Evolutionary conservation across 2,888 invertebrate species (phyloP), one percentile per base, ranked within the genome.

Genomic region (Agrotis puta): DNA sequence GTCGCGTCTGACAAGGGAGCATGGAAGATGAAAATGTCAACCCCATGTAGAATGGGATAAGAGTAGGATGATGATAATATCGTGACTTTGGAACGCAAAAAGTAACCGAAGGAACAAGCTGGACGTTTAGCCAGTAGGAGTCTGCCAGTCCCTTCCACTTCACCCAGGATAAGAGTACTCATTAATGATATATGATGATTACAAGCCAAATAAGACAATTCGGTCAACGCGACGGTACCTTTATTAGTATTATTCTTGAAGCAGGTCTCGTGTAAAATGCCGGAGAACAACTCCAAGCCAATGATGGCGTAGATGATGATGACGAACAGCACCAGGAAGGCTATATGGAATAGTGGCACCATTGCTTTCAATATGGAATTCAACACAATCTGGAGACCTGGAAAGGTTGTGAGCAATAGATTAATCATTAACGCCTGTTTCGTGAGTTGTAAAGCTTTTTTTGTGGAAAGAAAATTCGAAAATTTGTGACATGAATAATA

Each of bases 291-390:
- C 96, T 99, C 99, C 91, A 99, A 97, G 74, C 99, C 99, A 90
- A 99, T 99, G 94, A 99, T 99, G 88, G 99, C 99, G 96, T 99
- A 99, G 95, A 99, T 99, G 94, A 99, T 99, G 94, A 99, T 99
- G 92, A 99, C 99, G 96, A 99, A 99, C 83, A 99, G 97, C 92
- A 99, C 99, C 93, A 99, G 97, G 90, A 99, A 98, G 89, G 99
- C 99, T 94, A 99, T 99, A 97, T 99, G 99, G 95, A 99, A 97
- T 95, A 99, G 97, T 92, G 99, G 99, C 96, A 99, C 98, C 99
- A 99, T 99, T 91, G 99, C 99, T 96, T 99, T 98, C 88, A 99
- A 97, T 96, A 99, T 99, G 83, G 99, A 99, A 96, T 99, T 99
- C 92, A 99, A 97, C 89, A 99, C 99, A 91, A 99, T 99, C 97